Percentiles rank a stretch among this genome's conserved stretches.
phyloP scores from a whole-genome alignment of 2,113 vertebrate genomes.

The Crotalus viridis region DNA sequence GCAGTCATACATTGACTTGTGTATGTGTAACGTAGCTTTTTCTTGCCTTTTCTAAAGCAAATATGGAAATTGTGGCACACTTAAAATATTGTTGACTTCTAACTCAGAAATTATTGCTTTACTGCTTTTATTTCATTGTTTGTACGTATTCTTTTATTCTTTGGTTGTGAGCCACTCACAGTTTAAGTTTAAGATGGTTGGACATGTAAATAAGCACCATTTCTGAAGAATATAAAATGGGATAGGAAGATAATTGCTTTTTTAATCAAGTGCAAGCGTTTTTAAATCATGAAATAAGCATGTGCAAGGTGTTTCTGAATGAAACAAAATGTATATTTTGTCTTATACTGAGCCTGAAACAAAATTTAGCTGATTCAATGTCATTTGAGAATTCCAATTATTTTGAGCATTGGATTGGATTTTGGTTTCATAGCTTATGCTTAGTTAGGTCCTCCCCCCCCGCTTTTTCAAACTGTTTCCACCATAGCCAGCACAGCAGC shows the following conservation, averaged over 20 bases:
- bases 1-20: not conserved
- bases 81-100: fast-evolving
- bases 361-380: not conserved
- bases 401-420: not conserved
- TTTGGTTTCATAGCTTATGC: not conserved
- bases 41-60: not conserved
- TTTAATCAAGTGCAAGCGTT: not conserved
- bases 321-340: not conserved
- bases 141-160: not conserved
- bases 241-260: not conserved
- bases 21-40: not conserved
- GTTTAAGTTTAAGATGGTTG: not conserved
- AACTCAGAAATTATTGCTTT: not conserved
- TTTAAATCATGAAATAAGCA: not conserved
- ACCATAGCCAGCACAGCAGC: not conserved
- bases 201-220: not conserved
- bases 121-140: not conserved
- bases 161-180: not conserved
- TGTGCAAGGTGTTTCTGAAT: not conserved
- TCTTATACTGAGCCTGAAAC: not conserved
- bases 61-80: not conserved
- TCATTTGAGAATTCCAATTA: not conserved
- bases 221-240: not conserved
- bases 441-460: not conserved
- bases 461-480: not conserved